Evolutionary conservation across 1,140 invertebrate species (phyloP).

Genomic region (Pteromalus puparum): DNA sequence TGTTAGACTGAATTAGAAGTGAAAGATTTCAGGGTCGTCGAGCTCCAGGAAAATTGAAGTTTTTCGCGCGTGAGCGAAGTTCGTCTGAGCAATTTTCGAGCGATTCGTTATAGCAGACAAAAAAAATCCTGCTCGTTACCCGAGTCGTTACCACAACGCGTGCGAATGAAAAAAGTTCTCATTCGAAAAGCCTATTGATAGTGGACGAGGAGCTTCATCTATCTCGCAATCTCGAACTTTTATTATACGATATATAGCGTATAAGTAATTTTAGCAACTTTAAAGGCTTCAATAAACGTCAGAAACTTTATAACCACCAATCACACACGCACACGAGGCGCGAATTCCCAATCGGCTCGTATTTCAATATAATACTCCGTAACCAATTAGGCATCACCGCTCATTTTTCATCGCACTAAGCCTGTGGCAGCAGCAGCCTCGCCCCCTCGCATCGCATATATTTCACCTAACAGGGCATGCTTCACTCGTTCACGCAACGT

Average conservation of each 20-base stretch:
- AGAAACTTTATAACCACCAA: neutral
- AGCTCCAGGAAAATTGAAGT: neutral
- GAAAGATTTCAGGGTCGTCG: neutral
- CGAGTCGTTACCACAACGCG: too few relatives aligned
- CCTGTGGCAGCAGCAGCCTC: neutral
- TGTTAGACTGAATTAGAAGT: slow-evolving; percentile 17
- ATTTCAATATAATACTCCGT: slow-evolving; percentile 18
- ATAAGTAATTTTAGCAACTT: neutral
- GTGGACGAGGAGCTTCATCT: too few relatives aligned
- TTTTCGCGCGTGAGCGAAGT: too few relatives aligned
- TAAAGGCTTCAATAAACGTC: slow-evolving; percentile 31
- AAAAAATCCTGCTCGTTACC: too few relatives aligned
- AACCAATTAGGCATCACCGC: slow-evolving; percentile 15
- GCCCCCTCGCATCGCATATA: slow-evolving; percentile 1
- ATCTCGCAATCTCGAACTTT: neutral
- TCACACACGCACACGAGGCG: neutral
- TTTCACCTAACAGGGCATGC: neutral
- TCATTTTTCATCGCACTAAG: slow-evolving; percentile 18
- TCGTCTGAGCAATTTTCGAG: neutral
- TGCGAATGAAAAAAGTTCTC: neutral
- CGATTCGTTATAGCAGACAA: neutral
- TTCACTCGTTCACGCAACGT: neutral
- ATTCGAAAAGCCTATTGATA: too few relatives aligned
- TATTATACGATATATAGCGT: neutral
- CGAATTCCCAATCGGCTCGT: slow-evolving; percentile 24